Evolutionary conservation across 2,113 vertebrate genomes (phyloP), one percentile per base, ranked within the genome.

Genomic region (Myodes glareolus): DNA sequence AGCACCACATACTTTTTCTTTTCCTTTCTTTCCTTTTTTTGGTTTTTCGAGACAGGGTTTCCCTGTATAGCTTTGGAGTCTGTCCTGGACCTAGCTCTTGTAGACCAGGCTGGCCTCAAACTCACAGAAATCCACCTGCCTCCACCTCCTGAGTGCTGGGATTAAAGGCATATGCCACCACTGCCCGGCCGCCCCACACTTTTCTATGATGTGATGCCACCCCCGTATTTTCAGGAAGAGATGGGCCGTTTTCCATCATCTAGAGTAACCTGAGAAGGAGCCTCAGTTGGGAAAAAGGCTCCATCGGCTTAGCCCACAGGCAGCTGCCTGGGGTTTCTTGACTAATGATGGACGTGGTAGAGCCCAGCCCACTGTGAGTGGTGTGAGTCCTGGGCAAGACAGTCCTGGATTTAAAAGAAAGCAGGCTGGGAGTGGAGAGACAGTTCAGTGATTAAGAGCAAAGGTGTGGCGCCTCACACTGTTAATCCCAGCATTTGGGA

Each of bases 111-210:
- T 55, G 52, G 52, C 14, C 52, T 55, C 52, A 16, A 55, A 55
- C 52, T 55, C 52, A 55, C 52, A 55, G 52, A 55, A 14, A 55
- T 16, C 52, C 52, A 16, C 52, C 52, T 55, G 52, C 52, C 14
- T 55, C 52, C 0, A 0, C 52, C 52, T 55, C 52, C 52, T 14
- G 3, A 16, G 52, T 55, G 52, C 14, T 55, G 14, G 14, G 14
- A 55, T 55, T 55, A 55, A 55, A 55, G 52, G 52, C 14, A 14
- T 55, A 1, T 0, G 3, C 52, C 17, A 58, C 55, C 55, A 58
- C 2, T 5, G 17, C 55, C 1, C 0, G 5, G 55, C 17, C 6
- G 17, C 42, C 36, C 14, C 9, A 47, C 31, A 0, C 11, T 7
- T 91, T 33, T 58, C 33, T 78, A 1, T 16, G n/a, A 36, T 39